A percentile compares a stretch with the other conserved stretches of the same genome.
phyloP scores from a whole-genome alignment of 2,113 vertebrate genomes.

The Willisornis vidua region DNA sequence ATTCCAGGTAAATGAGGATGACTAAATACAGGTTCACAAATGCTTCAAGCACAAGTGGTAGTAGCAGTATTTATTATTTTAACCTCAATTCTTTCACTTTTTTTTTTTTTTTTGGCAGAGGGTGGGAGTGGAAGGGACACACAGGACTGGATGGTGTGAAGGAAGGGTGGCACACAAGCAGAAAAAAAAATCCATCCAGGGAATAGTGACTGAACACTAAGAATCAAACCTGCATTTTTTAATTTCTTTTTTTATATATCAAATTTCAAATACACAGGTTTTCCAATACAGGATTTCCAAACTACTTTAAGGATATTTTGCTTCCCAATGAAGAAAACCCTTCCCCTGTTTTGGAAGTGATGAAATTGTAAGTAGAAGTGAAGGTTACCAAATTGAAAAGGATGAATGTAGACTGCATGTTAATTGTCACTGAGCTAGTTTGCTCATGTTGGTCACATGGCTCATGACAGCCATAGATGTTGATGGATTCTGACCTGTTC shows the following conservation, averaged over 20 bases:
- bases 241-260: background rate
- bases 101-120: background rate
- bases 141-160: background rate
- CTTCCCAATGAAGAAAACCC: background rate
- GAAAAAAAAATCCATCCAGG: background rate
- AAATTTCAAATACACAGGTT: background rate
- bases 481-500: constrained; percentile 62
- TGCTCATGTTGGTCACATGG: constrained; percentile 33
- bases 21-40: background rate
- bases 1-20: background rate
- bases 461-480: constrained; percentile 52
- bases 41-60: background rate
- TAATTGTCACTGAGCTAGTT: constrained; percentile 56
- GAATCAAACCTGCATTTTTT: background rate
- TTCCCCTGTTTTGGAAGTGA: background rate
- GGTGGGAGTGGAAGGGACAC: fast-evolving
- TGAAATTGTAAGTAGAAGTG: constrained; percentile 36
- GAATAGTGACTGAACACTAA: background rate
- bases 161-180: background rate
- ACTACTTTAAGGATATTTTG: background rate
- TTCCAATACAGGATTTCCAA: background rate
- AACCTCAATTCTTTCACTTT: background rate
- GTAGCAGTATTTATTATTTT: background rate
- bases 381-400: constrained; percentile 64
- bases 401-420: constrained; percentile 53